Evolutionary conservation across 2,113 vertebrate species (phyloP).

Genomic region (Trichechus manatus): DNA sequence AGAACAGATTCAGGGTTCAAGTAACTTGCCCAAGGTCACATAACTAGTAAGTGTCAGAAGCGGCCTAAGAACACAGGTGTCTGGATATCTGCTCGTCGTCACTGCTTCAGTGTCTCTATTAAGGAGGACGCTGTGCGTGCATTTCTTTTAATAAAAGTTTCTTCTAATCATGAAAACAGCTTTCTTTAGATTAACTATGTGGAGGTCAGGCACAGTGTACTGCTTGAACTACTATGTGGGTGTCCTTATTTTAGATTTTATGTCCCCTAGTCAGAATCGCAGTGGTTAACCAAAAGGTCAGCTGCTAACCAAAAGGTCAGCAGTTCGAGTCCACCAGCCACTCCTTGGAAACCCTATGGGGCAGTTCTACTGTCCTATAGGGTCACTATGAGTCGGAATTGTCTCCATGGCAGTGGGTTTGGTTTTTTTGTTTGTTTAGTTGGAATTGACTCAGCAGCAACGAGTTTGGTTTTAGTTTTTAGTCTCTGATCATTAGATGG

Average conservation of each 20-base stretch:
- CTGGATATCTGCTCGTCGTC: neutral
- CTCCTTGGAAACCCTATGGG: too few species aligned
- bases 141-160: neutral
- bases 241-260: slow-evolving; percentile 42
- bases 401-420: too few species aligned
- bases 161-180: neutral
- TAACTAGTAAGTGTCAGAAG: neutral
- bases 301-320: too few species aligned
- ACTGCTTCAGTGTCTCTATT: neutral
- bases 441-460: too few species aligned
- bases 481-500: slow-evolving; percentile 7
- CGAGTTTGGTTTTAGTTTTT: too few species aligned
- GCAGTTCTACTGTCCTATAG: too few species aligned
- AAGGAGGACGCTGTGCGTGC: neutral
- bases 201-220: neutral
- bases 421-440: too few species aligned
- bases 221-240: neutral
- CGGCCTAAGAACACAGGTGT: neutral
- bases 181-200: slow-evolving; percentile 21
- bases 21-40: neutral
- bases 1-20: neutral
- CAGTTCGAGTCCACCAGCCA: too few species aligned
- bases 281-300: too few species aligned
- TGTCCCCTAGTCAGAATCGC: neutral
- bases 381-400: too few species aligned